Evolutionary conservation across 2,113 vertebrate genomes (phyloP).

Genomic region (Macquaria australasica): DNA sequence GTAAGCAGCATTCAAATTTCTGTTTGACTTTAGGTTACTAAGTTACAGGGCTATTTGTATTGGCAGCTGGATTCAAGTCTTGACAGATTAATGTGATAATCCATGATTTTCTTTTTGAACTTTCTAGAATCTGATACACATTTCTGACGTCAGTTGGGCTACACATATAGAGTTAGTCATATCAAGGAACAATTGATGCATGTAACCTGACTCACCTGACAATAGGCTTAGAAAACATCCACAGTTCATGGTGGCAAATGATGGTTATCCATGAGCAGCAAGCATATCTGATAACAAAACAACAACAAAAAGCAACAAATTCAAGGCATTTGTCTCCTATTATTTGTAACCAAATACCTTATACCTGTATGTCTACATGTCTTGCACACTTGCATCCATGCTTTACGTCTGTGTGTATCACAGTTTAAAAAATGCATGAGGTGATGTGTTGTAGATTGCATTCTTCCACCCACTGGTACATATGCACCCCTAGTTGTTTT

Average conservation of each 20-base stretch:
- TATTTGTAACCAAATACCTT: background rate
- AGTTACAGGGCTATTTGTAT: background rate
- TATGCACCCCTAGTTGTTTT: background rate
- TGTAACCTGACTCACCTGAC: constrained; percentile 33
- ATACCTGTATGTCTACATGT: background rate
- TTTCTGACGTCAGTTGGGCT: background rate
- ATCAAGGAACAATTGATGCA: background rate
- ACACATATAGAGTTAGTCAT: background rate
- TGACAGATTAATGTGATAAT: background rate
- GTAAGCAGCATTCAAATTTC: background rate
- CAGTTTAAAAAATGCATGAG: background rate
- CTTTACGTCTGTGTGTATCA: background rate
- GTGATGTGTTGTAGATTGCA: background rate
- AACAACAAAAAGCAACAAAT: constrained; percentile 9
- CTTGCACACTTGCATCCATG: background rate
- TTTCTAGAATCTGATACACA: background rate
- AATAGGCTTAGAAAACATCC: constrained; percentile 7
- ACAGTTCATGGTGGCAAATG: constrained; percentile 26
- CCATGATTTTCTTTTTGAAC: background rate
- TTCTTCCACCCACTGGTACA: background rate
- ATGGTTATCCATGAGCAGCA: constrained; percentile 4
- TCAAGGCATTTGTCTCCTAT: background rate
- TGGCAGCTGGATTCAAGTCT: background rate
- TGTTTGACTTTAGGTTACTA: background rate
- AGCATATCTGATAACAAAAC: constrained; percentile 14